These are phyloP conservation scores for Chloebia gouldiae DNA, from an alignment of 2,113 vertebrate genomes.

Conservation along the genomic window DNA sequence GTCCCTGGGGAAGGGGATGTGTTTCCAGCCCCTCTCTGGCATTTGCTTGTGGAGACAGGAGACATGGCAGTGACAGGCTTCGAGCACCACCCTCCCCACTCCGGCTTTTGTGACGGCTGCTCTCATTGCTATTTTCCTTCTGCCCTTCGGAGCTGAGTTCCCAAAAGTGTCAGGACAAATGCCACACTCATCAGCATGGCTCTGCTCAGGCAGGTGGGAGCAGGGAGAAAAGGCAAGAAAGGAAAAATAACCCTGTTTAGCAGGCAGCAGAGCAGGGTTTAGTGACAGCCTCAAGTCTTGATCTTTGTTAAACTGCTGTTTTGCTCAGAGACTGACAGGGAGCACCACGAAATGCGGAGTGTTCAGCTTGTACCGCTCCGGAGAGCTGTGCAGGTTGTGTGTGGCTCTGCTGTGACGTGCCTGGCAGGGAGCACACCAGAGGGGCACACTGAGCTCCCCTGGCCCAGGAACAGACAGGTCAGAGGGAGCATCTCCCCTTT, in stretches of 20 bases:
- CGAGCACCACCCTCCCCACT: background rate
- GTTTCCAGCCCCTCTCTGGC: background rate
- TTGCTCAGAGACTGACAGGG: constrained; percentile 31
- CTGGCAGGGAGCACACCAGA: background rate
- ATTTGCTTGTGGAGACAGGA: background rate
- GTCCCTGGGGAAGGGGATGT: background rate
- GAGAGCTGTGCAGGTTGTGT: background rate
- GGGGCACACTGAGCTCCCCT: background rate
- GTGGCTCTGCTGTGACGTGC: background rate
- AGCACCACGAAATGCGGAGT: background rate
- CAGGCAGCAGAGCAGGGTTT: background rate
- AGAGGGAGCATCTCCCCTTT: background rate
- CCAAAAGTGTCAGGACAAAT: background rate
- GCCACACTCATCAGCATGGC: background rate
- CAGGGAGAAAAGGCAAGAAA: background rate
- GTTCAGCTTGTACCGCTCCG: background rate
- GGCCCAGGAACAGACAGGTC: accelerated
- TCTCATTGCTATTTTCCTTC: background rate
- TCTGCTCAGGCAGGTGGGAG: background rate
- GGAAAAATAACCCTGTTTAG: background rate
- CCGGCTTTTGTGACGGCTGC: accelerated
- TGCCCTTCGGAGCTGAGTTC: background rate
- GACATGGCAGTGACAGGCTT: background rate
- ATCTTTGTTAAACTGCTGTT: constrained; percentile 64
- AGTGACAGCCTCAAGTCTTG: constrained; percentile 29